A percentile compares a stretch with the other conserved stretches of the same genome.
Evolutionary conservation across 2,888 invertebrate genomes (phyloP).

Genomic region (Platypus cylindrus): DNA sequence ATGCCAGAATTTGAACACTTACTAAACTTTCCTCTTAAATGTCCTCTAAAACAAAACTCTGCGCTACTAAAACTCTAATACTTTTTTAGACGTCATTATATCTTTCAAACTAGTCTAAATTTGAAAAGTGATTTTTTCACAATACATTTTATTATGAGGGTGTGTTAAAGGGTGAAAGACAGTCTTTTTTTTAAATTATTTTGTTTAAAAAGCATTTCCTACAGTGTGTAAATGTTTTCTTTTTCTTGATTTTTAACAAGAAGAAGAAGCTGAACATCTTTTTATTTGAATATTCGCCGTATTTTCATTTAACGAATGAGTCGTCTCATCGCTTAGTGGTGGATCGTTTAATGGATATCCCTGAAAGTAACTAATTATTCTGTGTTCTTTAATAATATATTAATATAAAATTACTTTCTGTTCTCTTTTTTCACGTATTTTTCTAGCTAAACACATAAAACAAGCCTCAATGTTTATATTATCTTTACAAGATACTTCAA

Average conservation of each 20-base stretch:
- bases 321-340: constrained; percentile 20
- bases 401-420: constrained; percentile 52
- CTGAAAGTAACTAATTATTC: constrained; percentile 15
- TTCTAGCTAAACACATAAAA: constrained; percentile 66
- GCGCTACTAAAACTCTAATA: too few relatives aligned
- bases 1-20: too few relatives aligned
- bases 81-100: too few relatives aligned
- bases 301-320: constrained; percentile 22
- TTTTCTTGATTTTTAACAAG: constrained; percentile 10
- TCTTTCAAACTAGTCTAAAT: too few relatives aligned
- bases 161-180: too few relatives aligned
- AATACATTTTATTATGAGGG: too few relatives aligned
- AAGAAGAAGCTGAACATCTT: constrained; percentile 21
- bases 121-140: too few relatives aligned
- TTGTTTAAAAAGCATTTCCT: too few relatives aligned
- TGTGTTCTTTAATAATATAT: not conserved
- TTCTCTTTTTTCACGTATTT: constrained; percentile 70
- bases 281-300: constrained; percentile 21
- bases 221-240: too few relatives aligned
- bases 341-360: constrained; percentile 25
- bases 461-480: constrained; percentile 77
- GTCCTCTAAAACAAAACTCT: too few relatives aligned
- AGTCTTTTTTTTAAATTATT: constrained; percentile 8
- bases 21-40: too few relatives aligned
- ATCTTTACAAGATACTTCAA: constrained; percentile 78